Conservation (phyloP, 2,888 invertebrate genomes). For the Lacanobia wlatinum region DNA sequence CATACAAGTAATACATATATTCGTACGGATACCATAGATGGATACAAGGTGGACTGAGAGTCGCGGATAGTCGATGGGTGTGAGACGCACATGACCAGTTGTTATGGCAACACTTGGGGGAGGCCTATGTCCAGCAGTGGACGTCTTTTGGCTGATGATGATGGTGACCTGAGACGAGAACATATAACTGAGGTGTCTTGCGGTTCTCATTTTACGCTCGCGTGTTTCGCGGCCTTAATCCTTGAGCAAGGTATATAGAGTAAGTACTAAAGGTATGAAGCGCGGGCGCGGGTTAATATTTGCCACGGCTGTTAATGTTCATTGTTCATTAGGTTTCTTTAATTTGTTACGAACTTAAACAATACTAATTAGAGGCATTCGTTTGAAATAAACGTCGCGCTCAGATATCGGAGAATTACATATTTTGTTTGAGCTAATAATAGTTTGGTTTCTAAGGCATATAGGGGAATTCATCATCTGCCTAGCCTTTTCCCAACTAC, state of each 20-base stretch:
- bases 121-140: too few species aligned
- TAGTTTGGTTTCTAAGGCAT: slow-evolving; percentile 39
- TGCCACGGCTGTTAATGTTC: slow-evolving; percentile 73
- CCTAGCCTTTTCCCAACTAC: too few species aligned
- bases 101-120: too few species aligned
- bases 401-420: slow-evolving; percentile 41
- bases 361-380: slow-evolving; percentile 65
- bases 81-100: too few species aligned
- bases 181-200: not conserved
- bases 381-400: slow-evolving; percentile 51
- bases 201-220: slow-evolving; percentile 3
- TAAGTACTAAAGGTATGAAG: slow-evolving; percentile 35
- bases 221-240: slow-evolving; percentile 34
- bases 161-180: too few species aligned
- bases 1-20: too few species aligned
- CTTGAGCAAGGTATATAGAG: slow-evolving; percentile 35
- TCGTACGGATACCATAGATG: too few species aligned
- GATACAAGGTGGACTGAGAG: too few species aligned
- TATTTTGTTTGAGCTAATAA: slow-evolving; percentile 26
- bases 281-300: slow-evolving; percentile 64
- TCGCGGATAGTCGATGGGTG: too few species aligned
- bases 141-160: too few species aligned
- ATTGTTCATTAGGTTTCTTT: slow-evolving; percentile 69
- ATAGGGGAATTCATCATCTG: too few species aligned
- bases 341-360: slow-evolving; percentile 71